Evolutionary conservation across 2,113 vertebrate species (phyloP).

Genomic region (Pelobates fuscus): DNA sequence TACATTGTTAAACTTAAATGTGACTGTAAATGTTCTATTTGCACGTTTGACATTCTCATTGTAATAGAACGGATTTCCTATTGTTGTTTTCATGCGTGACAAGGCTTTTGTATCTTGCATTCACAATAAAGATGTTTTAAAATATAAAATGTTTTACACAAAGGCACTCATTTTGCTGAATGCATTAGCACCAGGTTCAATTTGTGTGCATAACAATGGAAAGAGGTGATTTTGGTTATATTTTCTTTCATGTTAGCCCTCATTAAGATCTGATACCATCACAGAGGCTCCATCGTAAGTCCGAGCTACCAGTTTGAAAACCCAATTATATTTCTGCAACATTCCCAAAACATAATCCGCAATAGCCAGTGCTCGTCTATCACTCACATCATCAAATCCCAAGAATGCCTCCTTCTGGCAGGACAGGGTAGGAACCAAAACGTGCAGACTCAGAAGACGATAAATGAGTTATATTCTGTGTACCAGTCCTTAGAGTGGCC

Average conservation of each 20-base stretch:
- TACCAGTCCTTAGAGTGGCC: too few species aligned
- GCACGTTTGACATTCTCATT: too few species aligned
- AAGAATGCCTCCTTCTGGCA: constrained; percentile 51
- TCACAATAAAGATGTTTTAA: too few species aligned
- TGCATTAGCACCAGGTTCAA: constrained; percentile 45
- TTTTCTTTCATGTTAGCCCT: not conserved
- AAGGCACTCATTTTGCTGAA: constrained; percentile 27
- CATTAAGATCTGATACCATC: not conserved
- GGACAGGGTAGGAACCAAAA: too few species aligned
- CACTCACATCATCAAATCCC: constrained; percentile 49
- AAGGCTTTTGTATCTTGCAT: too few species aligned
- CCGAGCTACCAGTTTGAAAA: not conserved
- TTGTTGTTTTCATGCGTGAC: too few species aligned
- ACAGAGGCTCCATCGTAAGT: constrained; percentile 1
- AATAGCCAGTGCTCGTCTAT: constrained; percentile 26
- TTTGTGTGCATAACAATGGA: constrained; percentile 48
- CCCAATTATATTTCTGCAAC: constrained; percentile 3
- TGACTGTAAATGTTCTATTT: too few species aligned
- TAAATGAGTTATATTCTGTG: too few species aligned
- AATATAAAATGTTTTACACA: too few species aligned
- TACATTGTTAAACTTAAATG: too few species aligned
- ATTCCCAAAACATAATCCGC: constrained; percentile 37
- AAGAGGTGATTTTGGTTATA: constrained; percentile 5
- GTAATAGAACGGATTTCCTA: too few species aligned
- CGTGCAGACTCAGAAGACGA: too few species aligned